Conservation (phyloP, 2,113 vertebrate species). For the Gopherus evgoodei region DNA sequence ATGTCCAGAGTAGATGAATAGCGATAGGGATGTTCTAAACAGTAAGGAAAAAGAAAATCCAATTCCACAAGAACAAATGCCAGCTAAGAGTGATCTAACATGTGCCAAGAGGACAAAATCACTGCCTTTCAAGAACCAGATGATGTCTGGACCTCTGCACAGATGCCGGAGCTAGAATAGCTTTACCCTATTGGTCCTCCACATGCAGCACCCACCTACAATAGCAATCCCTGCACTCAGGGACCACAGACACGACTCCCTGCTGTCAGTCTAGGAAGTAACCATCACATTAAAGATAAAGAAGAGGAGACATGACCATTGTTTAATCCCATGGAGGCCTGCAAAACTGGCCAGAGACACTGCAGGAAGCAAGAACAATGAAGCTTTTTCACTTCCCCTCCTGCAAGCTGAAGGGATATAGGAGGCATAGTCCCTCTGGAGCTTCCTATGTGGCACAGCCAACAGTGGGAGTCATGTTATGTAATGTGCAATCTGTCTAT, state of each 20-base stretch:
- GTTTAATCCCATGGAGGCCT: neutral
- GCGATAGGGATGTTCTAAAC: neutral
- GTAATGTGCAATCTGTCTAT: neutral
- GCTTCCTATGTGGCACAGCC: neutral
- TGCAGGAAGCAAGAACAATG: neutral
- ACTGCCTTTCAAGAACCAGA: neutral
- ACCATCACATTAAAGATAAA: neutral
- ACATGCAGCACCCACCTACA: neutral
- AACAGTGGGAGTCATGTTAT: no score
- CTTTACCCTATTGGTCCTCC: neutral
- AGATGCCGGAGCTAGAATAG: neutral
- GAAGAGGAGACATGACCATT: neutral
- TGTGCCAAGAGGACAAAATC: neutral
- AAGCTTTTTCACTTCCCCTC: neutral
- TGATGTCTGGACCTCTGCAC: neutral
- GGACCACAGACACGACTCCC: neutral
- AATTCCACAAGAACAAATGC: neutral
- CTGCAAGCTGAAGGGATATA: accelerated
- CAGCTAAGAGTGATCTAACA: neutral
- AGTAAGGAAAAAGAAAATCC: neutral
- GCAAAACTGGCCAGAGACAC: neutral
- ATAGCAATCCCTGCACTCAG: neutral
- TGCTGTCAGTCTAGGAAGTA: neutral
- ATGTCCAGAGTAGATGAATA: neutral
- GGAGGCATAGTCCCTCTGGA: neutral